A percentile compares a stretch with the other conserved stretches of the same genome.
Conservation (phyloP, 2,888 invertebrate species). For the Lasius fuliginosus region DNA sequence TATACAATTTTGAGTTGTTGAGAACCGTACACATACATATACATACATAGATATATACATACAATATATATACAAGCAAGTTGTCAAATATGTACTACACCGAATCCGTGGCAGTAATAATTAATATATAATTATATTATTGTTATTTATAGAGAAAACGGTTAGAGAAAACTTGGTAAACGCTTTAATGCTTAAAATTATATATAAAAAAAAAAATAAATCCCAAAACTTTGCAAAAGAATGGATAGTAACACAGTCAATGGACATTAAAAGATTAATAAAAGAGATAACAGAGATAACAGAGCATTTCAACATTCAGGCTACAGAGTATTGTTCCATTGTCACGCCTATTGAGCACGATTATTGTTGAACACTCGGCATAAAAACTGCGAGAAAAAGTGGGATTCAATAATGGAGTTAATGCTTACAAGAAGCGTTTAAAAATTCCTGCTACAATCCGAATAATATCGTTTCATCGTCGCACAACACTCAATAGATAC, state of each 20-base stretch:
- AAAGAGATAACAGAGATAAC: background rate
- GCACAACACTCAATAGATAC: background rate
- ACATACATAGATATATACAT: background rate
- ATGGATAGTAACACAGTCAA: background rate
- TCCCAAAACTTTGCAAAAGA: background rate
- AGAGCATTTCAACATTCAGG: slow-evolving; percentile 26
- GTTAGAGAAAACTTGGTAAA: background rate
- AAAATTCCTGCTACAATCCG: background rate
- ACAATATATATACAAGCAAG: background rate
- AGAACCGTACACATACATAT: slow-evolving; percentile 8
- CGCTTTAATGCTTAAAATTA: background rate
- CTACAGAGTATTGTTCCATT: slow-evolving; percentile 20
- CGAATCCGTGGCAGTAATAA: slow-evolving; percentile 3
- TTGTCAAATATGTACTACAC: slow-evolving; percentile 13
- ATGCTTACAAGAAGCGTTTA: background rate
- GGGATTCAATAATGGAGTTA: slow-evolving; percentile 3
- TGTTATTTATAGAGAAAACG: background rate
- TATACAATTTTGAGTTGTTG: slow-evolving; percentile 51
- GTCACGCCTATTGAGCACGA: background rate
- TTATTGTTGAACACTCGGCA: background rate
- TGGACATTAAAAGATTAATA: background rate
- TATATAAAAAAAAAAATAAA: background rate
- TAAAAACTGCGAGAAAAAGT: background rate
- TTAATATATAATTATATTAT: slow-evolving; percentile 18
- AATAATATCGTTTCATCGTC: background rate